Conservation (phyloP, 1,140 invertebrate genomes). For the Drosophila repletoides region DNA sequence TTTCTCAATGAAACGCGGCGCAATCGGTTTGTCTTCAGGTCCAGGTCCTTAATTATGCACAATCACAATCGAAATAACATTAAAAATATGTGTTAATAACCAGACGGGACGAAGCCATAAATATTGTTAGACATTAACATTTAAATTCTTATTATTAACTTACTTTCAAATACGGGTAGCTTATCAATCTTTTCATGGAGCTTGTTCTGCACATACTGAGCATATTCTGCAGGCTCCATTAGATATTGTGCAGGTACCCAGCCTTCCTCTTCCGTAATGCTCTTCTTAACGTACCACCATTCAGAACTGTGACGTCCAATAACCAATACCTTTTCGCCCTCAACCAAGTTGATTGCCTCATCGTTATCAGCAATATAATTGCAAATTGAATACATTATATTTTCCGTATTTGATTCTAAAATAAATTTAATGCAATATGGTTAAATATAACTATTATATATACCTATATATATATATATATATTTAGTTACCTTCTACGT, state of each 20-base stretch:
- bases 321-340: constrained; percentile 94
- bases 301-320: constrained; percentile 91
- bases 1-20: constrained; percentile 93
- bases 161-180: constrained; percentile 95
- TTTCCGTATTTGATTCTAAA: constrained; percentile 87
- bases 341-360: constrained; percentile 93
- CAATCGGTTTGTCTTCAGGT: constrained; percentile 88
- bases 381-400: constrained; percentile 91
- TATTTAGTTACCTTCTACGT: constrained; percentile 62
- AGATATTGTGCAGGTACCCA: constrained; percentile 95
- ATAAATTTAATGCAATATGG: not conserved
- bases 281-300: constrained; percentile 96
- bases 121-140: constrained; percentile 21
- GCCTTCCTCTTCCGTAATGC: constrained; percentile 94
- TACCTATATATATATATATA: not conserved
- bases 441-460: not conserved
- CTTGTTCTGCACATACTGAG: constrained; percentile 92
- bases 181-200: constrained; percentile 95
- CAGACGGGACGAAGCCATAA: constrained; percentile 30
- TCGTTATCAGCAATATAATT: constrained; percentile 94
- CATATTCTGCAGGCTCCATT: constrained; percentile 91
- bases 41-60: constrained; percentile 86
- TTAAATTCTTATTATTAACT: constrained; percentile 76
- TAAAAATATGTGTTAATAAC: constrained; percentile 49
- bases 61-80: constrained; percentile 60